These are phyloP conservation scores for Ephestia elutella DNA, from an alignment of 1,140 invertebrate genomes.

Conservation along the genomic window DNA sequence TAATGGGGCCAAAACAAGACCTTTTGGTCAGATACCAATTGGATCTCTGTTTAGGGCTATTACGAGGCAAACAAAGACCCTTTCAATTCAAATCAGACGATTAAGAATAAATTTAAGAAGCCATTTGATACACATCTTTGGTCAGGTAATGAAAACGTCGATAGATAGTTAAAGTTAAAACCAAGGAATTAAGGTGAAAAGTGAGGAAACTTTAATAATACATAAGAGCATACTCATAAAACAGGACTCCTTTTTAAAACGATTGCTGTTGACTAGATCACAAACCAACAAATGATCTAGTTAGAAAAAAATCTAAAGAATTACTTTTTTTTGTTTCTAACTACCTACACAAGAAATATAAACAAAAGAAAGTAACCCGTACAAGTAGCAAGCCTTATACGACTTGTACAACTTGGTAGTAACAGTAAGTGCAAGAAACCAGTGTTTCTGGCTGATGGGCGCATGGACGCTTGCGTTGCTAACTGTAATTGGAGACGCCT, in stretches of 20 bases:
- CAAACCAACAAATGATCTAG: no score
- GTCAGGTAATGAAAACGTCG: no score
- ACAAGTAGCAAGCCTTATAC: background rate
- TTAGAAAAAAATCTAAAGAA: no score
- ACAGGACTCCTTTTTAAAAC: no score
- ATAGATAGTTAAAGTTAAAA: no score
- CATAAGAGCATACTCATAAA: no score
- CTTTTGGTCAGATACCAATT: no score
- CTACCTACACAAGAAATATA: background rate
- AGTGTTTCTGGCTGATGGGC: background rate
- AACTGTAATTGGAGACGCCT: background rate
- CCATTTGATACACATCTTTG: background rate
- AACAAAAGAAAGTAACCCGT: background rate
- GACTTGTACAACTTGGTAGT: background rate
- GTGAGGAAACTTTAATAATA: no score
- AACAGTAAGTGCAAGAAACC: background rate
- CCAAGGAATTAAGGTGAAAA: no score
- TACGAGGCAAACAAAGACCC: background rate
- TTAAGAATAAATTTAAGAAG: background rate
- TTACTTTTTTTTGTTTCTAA: no score
- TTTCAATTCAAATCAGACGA: background rate
- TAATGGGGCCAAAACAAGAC: no score
- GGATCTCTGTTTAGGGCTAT: background rate
- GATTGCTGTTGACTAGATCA: no score
- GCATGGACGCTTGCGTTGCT: background rate